These are phyloP conservation scores for Odontocerum albicorne DNA, from an alignment of 2,888 invertebrate genomes.

Conservation along the genomic window DNA sequence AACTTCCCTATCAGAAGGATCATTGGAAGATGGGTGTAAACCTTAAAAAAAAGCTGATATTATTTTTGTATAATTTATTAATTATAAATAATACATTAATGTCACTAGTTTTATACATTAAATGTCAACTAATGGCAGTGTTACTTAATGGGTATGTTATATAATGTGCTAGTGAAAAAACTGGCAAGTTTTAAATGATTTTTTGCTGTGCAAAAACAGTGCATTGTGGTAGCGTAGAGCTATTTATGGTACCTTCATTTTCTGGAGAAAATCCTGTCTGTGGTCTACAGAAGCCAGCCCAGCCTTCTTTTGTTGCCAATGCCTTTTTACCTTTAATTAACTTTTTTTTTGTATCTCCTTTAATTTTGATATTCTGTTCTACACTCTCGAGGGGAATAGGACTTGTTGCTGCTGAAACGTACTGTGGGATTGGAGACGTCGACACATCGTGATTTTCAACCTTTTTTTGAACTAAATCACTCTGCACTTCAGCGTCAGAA, in stretches of 20 bases:
- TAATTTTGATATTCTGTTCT: constrained; percentile 1
- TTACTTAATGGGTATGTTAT: constrained; percentile 1
- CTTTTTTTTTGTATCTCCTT: constrained; percentile 1
- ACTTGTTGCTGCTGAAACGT: constrained; percentile 36
- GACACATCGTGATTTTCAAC: constrained; percentile 25
- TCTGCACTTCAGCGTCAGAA: constrained; percentile 12
- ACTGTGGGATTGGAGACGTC: constrained; percentile 36
- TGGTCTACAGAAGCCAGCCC: constrained; percentile 37
- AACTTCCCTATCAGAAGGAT: constrained; percentile 36
- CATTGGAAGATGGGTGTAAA: constrained; percentile 36
- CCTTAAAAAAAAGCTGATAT: constrained; percentile 35
- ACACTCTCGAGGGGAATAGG: constrained; percentile 27
- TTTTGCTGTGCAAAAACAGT: constrained; percentile 34
- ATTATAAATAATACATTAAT: constrained; percentile 17
- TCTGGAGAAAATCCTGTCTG: constrained; percentile 33
- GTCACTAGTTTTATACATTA: constrained; percentile 8
- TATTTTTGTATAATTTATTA: constrained; percentile 24
- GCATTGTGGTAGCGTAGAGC: constrained; percentile 34
- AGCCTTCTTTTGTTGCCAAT: constrained; percentile 36
- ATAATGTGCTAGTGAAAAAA: constrained; percentile 25
- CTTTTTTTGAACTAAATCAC: background rate
- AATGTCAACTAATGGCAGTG: constrained; percentile 18
- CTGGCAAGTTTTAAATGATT: constrained; percentile 23
- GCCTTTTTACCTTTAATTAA: constrained; percentile 36
- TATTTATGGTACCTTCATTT: constrained; percentile 34